Base-by-base conservation (phyloP, 1,140 invertebrate species). In the Samia ricini region DNA sequence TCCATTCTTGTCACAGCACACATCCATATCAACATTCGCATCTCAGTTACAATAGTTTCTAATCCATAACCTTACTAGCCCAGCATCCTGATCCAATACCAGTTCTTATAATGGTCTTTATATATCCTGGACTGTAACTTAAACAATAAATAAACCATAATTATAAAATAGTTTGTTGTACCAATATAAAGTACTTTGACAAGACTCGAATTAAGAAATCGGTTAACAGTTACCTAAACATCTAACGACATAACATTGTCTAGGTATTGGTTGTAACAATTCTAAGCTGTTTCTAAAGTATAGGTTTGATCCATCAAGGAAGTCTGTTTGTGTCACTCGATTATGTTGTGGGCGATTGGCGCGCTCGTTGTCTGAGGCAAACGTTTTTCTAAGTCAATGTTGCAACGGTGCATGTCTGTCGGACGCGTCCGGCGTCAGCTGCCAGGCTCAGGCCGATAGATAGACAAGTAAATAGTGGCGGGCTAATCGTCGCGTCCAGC, bases 331-430 rank as follows among this genome's bases (percentile, higher is more conserved):
- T 63, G 69, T 76, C 65, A 66, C 58, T 71, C 62, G 66, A 62
- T 67, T 64, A 66, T 54, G 72, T 73, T 65, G 49, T 19, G 55
- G 51, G 18, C 65, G 70, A 72, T 61, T 71, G 62, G 60, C 76
- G 76, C 82, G 74, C 76, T n/a, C 72, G 71, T 77, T 80, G 79
- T 77, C 69, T 69, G 72, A 72, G 73, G 74, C 86, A 84, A 89
- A 89, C 83, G 85, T 88, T 89, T 89, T 89, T 89, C 87, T 89
- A 89, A 89, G 87, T 84, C 81, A 74, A 74, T 82, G 73, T 74
- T 76, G 82, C 82, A 85, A 88, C 83, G 85, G 83, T 83, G 85
- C 77, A 74, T 80, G 82, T 76, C 81, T 85, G 85, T 86, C 83
- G 74, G 78, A 56, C 71, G 69, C 80, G 79, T 87, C 86, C 83